These are phyloP conservation scores for Argynnis bischoffii DNA, from an alignment of 2,888 invertebrate species.

Conservation along the genomic window DNA sequence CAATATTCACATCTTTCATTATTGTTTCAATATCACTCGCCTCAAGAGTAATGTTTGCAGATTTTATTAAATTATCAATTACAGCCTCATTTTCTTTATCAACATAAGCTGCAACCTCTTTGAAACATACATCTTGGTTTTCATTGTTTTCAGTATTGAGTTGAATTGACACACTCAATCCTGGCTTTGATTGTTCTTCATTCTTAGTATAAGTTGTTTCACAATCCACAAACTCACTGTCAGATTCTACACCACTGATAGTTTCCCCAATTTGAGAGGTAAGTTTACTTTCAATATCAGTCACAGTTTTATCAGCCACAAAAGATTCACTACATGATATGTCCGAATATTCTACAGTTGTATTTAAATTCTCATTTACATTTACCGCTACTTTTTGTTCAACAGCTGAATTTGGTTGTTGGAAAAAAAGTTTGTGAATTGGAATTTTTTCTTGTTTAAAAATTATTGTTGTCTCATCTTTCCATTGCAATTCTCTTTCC, in stretches of 20 bases:
- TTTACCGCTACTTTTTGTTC: constrained; percentile 26
- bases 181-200: constrained; percentile 40
- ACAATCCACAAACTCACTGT: constrained; percentile 73
- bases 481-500: constrained; percentile 72
- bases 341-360: constrained; percentile 68
- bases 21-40: neutral
- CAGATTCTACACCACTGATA: constrained; percentile 56
- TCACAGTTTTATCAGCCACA: constrained; percentile 52
- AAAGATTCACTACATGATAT: constrained; percentile 61
- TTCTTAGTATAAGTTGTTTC: constrained; percentile 69
- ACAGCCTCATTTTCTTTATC: neutral
- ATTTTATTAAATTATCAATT: neutral
- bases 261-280: constrained; percentile 35
- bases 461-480: constrained; percentile 69
- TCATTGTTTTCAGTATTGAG: neutral
- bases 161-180: neutral
- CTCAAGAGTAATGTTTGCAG: neutral
- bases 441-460: constrained; percentile 72
- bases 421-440: constrained; percentile 64
- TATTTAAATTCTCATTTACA: constrained; percentile 45
- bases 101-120: neutral
- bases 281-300: constrained; percentile 40
- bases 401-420: constrained; percentile 32
- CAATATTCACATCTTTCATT: neutral
- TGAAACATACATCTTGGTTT: neutral